A percentile compares a stretch with the other conserved stretches of the same genome.
These are phyloP conservation scores for Mastigias papua DNA, from an alignment of 30 jellyfish, hydroid and myxozoan species.

Conservation along the genomic window DNA sequence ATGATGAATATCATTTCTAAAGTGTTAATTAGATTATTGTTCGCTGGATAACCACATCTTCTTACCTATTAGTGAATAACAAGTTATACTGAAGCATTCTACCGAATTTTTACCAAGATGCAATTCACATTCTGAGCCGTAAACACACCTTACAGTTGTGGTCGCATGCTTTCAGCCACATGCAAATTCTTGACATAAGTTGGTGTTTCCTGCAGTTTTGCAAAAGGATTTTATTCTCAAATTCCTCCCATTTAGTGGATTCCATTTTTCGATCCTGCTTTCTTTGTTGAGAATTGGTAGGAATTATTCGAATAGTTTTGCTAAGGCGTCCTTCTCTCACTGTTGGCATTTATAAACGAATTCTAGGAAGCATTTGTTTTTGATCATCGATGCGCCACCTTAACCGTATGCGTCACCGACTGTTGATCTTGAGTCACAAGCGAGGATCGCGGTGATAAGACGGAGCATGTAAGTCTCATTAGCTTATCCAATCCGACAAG, in stretches of 20 bases:
- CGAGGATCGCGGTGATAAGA: background rate
- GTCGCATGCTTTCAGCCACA: background rate
- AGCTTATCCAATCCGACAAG: constrained; percentile 5
- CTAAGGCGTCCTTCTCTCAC: background rate
- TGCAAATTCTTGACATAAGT: background rate
- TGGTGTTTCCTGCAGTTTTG: background rate
- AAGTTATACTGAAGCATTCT: too few relatives aligned
- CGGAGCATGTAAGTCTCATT: background rate
- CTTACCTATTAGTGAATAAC: too few relatives aligned
- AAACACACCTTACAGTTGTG: too few relatives aligned
- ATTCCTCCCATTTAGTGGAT: background rate
- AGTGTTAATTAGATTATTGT: too few relatives aligned
- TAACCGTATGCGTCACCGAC: background rate
- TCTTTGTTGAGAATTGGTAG: background rate
- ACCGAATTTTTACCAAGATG: too few relatives aligned
- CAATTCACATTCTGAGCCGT: too few relatives aligned
- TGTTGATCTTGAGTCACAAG: constrained; percentile 2
- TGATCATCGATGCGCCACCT: background rate
- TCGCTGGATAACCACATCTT: too few relatives aligned
- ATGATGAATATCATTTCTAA: too few relatives aligned
- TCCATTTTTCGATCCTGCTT: background rate
- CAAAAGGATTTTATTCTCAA: background rate
- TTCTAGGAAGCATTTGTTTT: background rate
- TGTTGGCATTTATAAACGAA: background rate
- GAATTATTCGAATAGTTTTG: background rate